phyloP scores from a whole-genome alignment of 2,113 vertebrate species.

The Delphinapterus leucas region DNA sequence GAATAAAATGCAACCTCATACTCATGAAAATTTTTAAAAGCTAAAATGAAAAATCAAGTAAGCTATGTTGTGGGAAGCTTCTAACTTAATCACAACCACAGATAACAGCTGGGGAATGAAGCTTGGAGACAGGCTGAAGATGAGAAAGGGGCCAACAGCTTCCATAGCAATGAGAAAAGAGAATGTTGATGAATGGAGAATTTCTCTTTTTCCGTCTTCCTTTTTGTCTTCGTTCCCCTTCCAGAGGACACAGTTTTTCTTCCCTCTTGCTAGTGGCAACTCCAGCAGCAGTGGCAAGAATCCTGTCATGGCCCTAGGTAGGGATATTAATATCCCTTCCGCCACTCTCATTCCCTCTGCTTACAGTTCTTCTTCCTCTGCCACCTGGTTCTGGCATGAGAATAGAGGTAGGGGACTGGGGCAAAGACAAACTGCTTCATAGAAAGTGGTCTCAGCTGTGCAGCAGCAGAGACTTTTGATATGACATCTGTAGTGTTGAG shows the following conservation, averaged over 20 bases:
- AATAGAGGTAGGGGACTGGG: not conserved
- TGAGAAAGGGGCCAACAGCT: not conserved
- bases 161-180: not conserved
- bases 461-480: not conserved
- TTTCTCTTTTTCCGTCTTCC: not conserved
- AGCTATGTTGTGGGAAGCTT: not conserved
- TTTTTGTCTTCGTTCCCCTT: not conserved
- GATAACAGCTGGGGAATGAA: not conserved
- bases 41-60: slow-evolving; percentile 13
- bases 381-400: not conserved
- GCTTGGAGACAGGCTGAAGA: not conserved
- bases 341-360: not conserved
- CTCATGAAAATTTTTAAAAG: not conserved
- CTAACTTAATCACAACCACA: not conserved
- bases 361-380: slow-evolving; percentile 7
- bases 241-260: not conserved
- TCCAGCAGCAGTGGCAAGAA: not conserved
- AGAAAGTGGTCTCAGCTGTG: not conserved
- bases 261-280: not conserved
- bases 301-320: not conserved
- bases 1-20: slow-evolving; percentile 2
- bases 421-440: not conserved
- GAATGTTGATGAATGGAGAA: not conserved
- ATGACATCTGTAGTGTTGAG: not conserved
- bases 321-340: not conserved